Evolutionary conservation across 2,113 vertebrate genomes (phyloP).

Genomic region (Chamaetylas fuelleborni): DNA sequence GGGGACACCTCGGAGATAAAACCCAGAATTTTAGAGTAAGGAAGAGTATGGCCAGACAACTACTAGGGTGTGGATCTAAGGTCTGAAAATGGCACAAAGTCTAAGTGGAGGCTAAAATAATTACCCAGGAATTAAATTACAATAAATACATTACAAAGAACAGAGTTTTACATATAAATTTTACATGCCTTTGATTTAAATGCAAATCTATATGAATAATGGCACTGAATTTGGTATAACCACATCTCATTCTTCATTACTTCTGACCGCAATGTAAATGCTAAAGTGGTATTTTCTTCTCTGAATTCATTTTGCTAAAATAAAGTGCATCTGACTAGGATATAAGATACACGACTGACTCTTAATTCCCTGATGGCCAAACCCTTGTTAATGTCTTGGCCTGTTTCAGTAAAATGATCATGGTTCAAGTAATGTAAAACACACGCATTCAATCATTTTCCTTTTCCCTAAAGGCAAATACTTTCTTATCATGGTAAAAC

Average conservation of each 20-base stretch:
- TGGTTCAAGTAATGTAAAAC: constrained; percentile 79
- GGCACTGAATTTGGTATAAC: neutral
- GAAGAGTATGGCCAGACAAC: neutral
- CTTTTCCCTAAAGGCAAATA: constrained; percentile 75
- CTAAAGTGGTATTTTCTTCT: neutral
- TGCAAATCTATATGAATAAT: neutral
- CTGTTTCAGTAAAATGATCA: constrained; percentile 75
- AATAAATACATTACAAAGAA: neutral
- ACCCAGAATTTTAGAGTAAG: neutral
- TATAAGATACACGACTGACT: constrained; percentile 54
- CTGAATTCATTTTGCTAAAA: neutral
- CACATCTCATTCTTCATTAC: neutral
- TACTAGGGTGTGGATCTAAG: neutral
- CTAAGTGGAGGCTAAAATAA: neutral
- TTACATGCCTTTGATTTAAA: neutral
- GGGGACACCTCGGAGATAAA: neutral
- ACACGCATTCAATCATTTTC: constrained; percentile 71
- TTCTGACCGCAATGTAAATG: neutral
- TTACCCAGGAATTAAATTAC: neutral
- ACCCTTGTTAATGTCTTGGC: constrained; percentile 74
- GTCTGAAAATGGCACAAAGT: neutral
- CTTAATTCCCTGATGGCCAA: constrained; percentile 70
- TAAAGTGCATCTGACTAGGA: constrained; percentile 39
- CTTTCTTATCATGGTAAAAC: constrained; percentile 76
- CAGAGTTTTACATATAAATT: neutral